Evolutionary conservation across 2,888 invertebrate species (phyloP).

Genomic region (Nomada lathburiana): DNA sequence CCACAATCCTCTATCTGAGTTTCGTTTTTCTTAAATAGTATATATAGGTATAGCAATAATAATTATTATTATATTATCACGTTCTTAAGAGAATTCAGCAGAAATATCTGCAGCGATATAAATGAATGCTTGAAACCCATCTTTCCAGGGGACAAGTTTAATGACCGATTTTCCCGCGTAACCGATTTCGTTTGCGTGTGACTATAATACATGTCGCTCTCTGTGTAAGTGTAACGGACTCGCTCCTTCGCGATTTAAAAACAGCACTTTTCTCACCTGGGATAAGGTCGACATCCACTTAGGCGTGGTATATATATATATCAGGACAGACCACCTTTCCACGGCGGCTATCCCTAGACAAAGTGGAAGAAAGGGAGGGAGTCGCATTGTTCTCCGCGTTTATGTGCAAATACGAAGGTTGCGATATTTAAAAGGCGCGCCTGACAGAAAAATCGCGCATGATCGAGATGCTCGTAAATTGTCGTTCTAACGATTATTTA

Average conservation of each 20-base stretch:
- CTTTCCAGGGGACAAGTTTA: background rate
- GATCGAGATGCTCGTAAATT: constrained; percentile 45
- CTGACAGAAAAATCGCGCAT: constrained; percentile 25
- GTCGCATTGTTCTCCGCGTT: constrained; percentile 58
- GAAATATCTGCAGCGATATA: no score
- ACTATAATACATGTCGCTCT: no score
- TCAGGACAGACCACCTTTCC: constrained; percentile 53
- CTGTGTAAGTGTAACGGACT: constrained; percentile 25
- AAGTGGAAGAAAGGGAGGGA: background rate
- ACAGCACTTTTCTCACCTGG: constrained; percentile 45
- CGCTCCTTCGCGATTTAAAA: constrained; percentile 45
- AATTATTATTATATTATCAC: no score
- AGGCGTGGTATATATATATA: constrained; percentile 66
- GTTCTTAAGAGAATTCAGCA: no score
- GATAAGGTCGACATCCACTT: constrained; percentile 59
- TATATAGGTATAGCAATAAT: no score
- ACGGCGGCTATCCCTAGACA: constrained; percentile 44
- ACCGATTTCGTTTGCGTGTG: background rate
- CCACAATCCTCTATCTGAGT: no score
- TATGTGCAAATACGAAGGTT: constrained; percentile 51
- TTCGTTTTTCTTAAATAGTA: no score
- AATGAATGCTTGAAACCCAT: background rate
- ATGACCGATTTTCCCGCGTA: background rate
- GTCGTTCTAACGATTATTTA: constrained; percentile 51
- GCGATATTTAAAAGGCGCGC: constrained; percentile 43